Conservation (phyloP, 2,113 vertebrate genomes). For the Pterocles orientalis region DNA sequence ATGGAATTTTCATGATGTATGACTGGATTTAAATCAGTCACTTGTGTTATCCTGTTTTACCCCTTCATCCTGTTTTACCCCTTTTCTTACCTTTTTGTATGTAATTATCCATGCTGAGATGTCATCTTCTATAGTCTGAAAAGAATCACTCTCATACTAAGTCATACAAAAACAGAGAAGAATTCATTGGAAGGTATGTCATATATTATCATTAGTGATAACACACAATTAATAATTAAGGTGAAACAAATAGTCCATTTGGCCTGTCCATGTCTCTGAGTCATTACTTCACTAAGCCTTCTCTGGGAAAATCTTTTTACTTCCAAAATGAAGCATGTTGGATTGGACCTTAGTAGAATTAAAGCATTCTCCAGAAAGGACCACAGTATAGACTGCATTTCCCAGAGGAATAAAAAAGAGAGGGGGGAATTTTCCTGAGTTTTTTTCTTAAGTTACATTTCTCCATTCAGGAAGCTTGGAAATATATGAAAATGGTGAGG, state of each 20-base stretch:
- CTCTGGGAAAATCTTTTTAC: neutral
- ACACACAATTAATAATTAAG: neutral
- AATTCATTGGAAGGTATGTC: neutral
- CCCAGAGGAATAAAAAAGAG: neutral
- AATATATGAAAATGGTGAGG: neutral
- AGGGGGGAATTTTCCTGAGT: neutral
- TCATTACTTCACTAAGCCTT: neutral
- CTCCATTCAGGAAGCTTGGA: neutral
- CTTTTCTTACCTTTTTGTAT: neutral
- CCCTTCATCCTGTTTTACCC: neutral
- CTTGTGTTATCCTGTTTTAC: neutral
- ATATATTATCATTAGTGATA: neutral
- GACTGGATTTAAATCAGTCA: neutral
- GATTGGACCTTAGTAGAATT: neutral
- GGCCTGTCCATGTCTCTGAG: neutral
- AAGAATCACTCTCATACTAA: neutral
- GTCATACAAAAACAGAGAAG: neutral
- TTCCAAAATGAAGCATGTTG: neutral
- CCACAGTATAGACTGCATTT: neutral
- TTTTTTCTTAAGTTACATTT: neutral
- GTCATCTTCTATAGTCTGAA: neutral
- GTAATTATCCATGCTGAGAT: neutral
- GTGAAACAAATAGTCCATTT: constrained; percentile 4
- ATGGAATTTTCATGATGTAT: neutral
- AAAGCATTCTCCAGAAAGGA: neutral